Base-by-base conservation (phyloP, 2,888 invertebrate genomes). In the Enchytraeus crypticus region DNA sequence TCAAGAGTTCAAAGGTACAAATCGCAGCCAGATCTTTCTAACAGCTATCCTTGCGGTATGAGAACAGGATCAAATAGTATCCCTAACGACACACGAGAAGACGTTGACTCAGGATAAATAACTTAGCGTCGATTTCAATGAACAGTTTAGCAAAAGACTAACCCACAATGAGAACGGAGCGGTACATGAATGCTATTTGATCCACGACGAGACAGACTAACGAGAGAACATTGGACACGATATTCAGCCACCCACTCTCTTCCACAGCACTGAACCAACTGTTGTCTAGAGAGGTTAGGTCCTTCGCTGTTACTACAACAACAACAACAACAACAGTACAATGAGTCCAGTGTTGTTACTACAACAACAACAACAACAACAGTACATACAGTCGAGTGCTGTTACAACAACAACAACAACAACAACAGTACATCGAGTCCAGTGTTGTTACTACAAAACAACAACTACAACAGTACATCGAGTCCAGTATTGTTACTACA, bases 81-180 rank as follows among this genome's bases (percentile, higher is more conserved):
- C n/a, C n/a, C n/a, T n/a, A n/a, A n/a, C n/a, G n/a, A n/a, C n/a
- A n/a, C n/a, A n/a, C n/a, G n/a, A n/a, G n/a, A n/a, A n/a, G n/a
- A n/a, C n/a, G n/a, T n/a, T n/a, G n/a, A n/a, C n/a, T n/a, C n/a
- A n/a, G n/a, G n/a, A n/a, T n/a, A n/a, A n/a, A n/a, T n/a, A n/a
- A n/a, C n/a, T n/a, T n/a, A n/a, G n/a, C n/a, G n/a, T n/a, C n/a
- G n/a, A n/a, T n/a, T n/a, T n/a, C n/a, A n/a, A n/a, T n/a, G n/a
- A n/a, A n/a, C n/a, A n/a, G n/a, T n/a, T n/a, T n/a, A n/a, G 23
- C 51, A 34, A 33, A 29, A 2, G 11, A 2, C 61, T 56, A 73
- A 85, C 93, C 93, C 84, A 90, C 91, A 62, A 95, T 79, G 23
- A 93, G 89, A 55, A 92, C 90, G 5, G 91, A 84, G 67, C 86